These are phyloP conservation scores for Drosophila buzzatii DNA, from an alignment of 2,888 invertebrate genomes.

Conservation along the genomic window DNA sequence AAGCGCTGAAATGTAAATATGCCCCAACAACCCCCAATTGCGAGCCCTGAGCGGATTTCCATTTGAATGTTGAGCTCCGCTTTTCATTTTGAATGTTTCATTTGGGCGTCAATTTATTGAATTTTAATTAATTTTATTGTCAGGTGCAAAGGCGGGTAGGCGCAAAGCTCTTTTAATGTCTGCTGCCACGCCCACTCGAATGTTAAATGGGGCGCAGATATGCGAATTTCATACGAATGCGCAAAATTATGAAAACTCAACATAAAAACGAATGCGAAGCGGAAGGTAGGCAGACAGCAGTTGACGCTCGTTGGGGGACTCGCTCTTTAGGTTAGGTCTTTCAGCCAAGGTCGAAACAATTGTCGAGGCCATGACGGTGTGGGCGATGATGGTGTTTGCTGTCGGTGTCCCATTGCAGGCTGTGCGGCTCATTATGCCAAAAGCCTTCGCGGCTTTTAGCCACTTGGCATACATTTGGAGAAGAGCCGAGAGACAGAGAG, in stretches of 20 bases:
- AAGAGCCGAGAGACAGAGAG: neutral
- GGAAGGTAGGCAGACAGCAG: neutral
- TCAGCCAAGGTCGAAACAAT: constrained; percentile 69
- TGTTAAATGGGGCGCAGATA: constrained; percentile 39
- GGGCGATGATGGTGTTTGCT: neutral
- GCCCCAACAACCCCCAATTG: neutral
- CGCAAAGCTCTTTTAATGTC: constrained; percentile 63
- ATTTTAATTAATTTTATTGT: constrained; percentile 78
- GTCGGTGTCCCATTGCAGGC: constrained; percentile 9
- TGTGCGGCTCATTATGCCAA: constrained; percentile 70
- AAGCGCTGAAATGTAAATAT: constrained; percentile 29
- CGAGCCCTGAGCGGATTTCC: constrained; percentile 2
- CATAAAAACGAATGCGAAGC: constrained; percentile 56
- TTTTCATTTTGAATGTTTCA: constrained; percentile 55
- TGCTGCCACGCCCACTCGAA: constrained; percentile 23
- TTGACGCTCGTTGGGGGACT: neutral
- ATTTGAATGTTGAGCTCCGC: constrained; percentile 18
- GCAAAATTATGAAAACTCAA: constrained; percentile 66
- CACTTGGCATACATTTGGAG: constrained; percentile 74
- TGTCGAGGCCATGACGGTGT: constrained; percentile 43
- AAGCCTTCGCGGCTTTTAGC: constrained; percentile 55
- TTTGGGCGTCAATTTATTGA: constrained; percentile 74
- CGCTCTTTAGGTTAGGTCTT: constrained; percentile 14
- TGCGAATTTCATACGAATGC: constrained; percentile 62
- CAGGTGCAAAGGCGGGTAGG: constrained; percentile 17